These are phyloP conservation scores for Quiscalus mexicanus DNA, from an alignment of 2,113 vertebrate genomes.

Conservation along the genomic window DNA sequence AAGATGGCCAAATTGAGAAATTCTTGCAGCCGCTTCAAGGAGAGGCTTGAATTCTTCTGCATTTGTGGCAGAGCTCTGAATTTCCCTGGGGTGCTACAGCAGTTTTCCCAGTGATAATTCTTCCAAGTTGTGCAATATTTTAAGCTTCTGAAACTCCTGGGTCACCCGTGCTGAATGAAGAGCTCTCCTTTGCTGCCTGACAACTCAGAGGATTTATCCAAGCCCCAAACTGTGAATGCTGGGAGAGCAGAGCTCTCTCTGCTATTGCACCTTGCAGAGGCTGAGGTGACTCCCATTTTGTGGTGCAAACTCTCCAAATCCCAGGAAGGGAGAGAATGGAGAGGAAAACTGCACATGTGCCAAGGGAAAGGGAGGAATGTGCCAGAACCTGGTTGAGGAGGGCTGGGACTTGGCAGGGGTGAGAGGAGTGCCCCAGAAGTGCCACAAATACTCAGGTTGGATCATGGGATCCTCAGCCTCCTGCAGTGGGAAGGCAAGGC, in stretches of 20 bases:
- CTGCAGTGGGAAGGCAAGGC: not conserved
- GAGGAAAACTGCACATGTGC: not conserved
- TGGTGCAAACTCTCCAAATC: not conserved
- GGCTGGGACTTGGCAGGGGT: not conserved
- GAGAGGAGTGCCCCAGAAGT: not conserved
- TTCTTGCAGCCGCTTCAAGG: slow-evolving; percentile 26
- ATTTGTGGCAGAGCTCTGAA: not conserved
- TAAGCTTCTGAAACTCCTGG: slow-evolving; percentile 38
- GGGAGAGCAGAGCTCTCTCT: not conserved
- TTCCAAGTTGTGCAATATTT: slow-evolving; percentile 48
- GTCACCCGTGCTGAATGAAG: not conserved
- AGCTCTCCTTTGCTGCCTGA: not conserved
- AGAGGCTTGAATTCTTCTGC: not conserved
- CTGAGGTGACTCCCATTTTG: accelerated
- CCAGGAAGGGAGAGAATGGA: not conserved
- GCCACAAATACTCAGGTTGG: not conserved
- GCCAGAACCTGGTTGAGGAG: not conserved
- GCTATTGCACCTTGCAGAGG: not conserved
- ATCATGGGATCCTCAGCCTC: not conserved
- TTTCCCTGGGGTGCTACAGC: slow-evolving; percentile 16
- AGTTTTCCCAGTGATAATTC: slow-evolving; percentile 61
- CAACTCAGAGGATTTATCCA: not conserved
- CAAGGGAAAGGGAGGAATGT: not conserved
- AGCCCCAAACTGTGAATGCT: not conserved
- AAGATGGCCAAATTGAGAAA: slow-evolving; percentile 18